Evolutionary conservation across 2,797 vertebrate genomes (phyloP).

Genomic region (Sandelia bainsii): DNA sequence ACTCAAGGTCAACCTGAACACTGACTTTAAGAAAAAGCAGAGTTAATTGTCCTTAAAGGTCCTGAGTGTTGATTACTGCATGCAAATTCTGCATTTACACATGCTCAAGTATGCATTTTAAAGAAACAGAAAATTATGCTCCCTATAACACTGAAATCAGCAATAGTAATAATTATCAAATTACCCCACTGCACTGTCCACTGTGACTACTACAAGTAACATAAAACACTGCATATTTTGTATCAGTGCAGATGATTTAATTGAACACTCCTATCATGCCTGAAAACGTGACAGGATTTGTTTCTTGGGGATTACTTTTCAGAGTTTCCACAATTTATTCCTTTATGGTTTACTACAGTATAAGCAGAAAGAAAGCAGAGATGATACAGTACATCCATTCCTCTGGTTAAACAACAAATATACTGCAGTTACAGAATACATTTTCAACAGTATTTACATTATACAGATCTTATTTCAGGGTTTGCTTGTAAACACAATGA

Average conservation of each 20-base stretch:
- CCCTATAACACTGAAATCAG: neutral
- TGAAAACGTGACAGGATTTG: neutral
- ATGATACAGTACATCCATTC: neutral
- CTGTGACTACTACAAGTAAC: neutral
- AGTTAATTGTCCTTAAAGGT: neutral
- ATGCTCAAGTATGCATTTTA: neutral
- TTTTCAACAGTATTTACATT: neutral
- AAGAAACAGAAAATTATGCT: neutral
- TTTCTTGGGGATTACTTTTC: too few relatives aligned
- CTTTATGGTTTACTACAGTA: neutral
- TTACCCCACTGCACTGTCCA: too few relatives aligned
- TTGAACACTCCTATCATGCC: neutral
- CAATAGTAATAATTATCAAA: neutral
- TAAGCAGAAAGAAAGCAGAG: neutral
- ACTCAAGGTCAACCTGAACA: neutral
- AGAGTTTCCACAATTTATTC: neutral
- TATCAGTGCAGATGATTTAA: neutral
- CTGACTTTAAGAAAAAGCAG: neutral
- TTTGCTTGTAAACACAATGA: too few relatives aligned
- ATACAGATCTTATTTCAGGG: too few relatives aligned
- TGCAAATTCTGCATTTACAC: neutral
- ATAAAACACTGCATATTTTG: neutral
- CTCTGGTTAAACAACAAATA: neutral
- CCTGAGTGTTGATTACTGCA: neutral
- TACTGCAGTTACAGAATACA: neutral